Conservation (phyloP, 2,797 vertebrate species). For the Leptoclinus maculatus region DNA sequence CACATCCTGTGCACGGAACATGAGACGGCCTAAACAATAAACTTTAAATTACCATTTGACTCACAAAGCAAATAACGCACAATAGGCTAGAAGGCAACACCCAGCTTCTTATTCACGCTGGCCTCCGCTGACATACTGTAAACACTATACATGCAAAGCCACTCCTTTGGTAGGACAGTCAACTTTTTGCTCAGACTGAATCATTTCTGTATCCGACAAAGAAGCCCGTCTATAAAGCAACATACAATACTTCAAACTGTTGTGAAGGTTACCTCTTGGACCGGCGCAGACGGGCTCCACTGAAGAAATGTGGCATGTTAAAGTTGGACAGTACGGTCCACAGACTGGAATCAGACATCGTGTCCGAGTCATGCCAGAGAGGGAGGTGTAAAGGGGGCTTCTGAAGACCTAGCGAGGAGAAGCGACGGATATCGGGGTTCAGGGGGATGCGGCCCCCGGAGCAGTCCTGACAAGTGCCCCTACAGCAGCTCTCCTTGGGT, state of each 20-base stretch:
- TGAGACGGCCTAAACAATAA: conserved; percentile 61
- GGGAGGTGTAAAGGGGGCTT: conserved; percentile 62
- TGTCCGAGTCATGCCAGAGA: conserved; percentile 73
- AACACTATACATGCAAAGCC: background rate
- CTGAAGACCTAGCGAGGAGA: conserved; percentile 55
- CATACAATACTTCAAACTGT: background rate
- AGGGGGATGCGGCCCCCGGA: conserved; percentile 32
- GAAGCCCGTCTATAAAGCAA: background rate
- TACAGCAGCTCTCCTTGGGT: conserved; percentile 49
- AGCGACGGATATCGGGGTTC: conserved; percentile 46
- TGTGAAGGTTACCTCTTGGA: conserved; percentile 91
- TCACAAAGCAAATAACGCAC: conserved; percentile 62
- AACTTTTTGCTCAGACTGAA: background rate
- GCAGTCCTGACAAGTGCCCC: conserved; percentile 51
- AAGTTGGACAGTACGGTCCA: conserved; percentile 94
- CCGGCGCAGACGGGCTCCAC: conserved; percentile 88
- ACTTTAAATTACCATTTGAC: conserved; percentile 47
- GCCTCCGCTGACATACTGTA: conserved; percentile 32
- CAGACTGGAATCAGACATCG: conserved; percentile 90
- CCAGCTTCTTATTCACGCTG: conserved; percentile 52
- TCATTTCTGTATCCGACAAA: background rate
- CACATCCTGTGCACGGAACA: conserved; percentile 58
- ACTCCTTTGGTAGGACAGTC: background rate
- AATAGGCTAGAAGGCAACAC: conserved; percentile 60
- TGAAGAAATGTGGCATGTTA: conserved; percentile 91